Base-by-base conservation (phyloP, 2,113 vertebrate genomes). In the Saimiri boliviensis region DNA sequence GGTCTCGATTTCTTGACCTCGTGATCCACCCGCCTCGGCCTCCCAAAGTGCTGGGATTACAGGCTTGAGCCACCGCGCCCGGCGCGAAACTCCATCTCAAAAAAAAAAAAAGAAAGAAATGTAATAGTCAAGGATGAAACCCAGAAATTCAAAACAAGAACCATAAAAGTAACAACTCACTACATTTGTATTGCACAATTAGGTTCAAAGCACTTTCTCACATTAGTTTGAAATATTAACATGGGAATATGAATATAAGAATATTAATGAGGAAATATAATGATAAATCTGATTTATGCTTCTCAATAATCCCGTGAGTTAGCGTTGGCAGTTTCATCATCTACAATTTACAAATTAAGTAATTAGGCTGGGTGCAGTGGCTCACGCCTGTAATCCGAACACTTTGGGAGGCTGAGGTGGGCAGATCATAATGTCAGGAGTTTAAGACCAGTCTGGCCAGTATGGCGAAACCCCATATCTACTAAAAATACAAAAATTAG, bases 141-240 rank as follows among this genome's bases (percentile, higher is more conserved):
- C 16, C 45, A 91, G n/a, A 88, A 37, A 91, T 71, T 52, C 45
- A 93, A 97, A 95, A 79, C 54, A 93, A 92, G 37, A 95, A 95
- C 5, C 35, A 91, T 37, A 84, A 93, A 80, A 86, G 5, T 54
- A 96, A 79, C 10, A 68, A 91, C 45, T 68, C 45, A 76, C 17
- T 71, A 81, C 30, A 85, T 70, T 23, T 89, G 21, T 91, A 88
- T 68, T 92, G 85, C 6, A 85, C 20, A n/a, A 47, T 42, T 74
- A 85, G 12, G 86, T 94, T 93, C 89, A 95, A 94, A 98, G 60
- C 68, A 94, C 40, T 92, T 94, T 92, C 86, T 68, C 68, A 81
- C 16, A 87, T 63, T 47, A 81, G 20, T 86, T 88, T 80, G 74
- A 95, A 89, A 86, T 60, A 81, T 45, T 90, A 92, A 76, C 47